Conservation (phyloP, 2,888 invertebrate species). For the Alitta virens region DNA sequence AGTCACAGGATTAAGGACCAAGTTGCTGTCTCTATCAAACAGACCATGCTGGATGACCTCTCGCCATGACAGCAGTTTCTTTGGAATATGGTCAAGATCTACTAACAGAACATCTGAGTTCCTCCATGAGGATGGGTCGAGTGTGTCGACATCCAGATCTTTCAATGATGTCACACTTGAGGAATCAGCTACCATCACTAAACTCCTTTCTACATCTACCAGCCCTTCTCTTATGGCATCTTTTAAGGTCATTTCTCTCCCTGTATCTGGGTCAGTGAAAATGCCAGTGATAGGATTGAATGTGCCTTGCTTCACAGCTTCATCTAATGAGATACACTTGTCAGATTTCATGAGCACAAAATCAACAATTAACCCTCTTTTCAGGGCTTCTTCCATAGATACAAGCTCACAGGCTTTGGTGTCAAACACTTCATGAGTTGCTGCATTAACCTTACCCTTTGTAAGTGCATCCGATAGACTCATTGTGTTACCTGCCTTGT, state of each 20-base stretch:
- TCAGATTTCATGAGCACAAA: conserved; percentile 57
- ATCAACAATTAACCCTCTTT: conserved; percentile 67
- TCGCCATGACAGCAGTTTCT: too few relatives aligned
- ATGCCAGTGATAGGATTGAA: conserved; percentile 80
- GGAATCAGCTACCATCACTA: background rate
- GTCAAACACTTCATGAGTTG: conserved; percentile 57
- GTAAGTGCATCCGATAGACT: conserved; percentile 74
- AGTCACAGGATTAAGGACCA: background rate
- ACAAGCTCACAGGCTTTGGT: conserved; percentile 72
- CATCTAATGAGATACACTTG: conserved; percentile 74
- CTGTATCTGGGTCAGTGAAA: conserved; percentile 61
- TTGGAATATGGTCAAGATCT: too few relatives aligned
- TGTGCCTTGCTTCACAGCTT: conserved; percentile 76
- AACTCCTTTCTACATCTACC: background rate
- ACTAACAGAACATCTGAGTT: too few relatives aligned
- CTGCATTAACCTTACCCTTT: conserved; percentile 79
- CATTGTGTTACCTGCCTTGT: conserved; percentile 64
- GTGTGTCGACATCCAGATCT: too few relatives aligned
- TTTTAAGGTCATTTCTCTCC: conserved; percentile 13
- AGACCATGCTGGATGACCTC: background rate
- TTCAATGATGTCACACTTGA: too few relatives aligned
- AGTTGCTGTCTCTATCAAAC: background rate
- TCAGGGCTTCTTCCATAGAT: conserved; percentile 77
- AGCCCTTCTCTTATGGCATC: conserved; percentile 15
- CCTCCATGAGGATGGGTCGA: too few relatives aligned